Base-by-base conservation (phyloP, 2,797 vertebrate genomes). In the Salmo trutta region DNA sequence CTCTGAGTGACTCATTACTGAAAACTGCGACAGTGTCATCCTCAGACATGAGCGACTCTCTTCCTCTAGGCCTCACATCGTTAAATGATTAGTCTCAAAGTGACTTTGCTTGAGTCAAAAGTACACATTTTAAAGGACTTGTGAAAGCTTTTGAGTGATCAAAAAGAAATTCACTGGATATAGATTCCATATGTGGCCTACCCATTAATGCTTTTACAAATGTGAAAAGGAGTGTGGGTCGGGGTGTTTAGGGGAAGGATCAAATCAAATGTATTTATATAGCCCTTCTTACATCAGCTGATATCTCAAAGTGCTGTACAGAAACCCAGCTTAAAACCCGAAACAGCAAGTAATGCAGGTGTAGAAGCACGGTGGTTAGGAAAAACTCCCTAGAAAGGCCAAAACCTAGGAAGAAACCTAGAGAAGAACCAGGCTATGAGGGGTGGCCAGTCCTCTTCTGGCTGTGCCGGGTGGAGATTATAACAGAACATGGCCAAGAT, bases 51-150 rank as follows among this genome's bases (percentile, higher is more conserved):
- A 77, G 64, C 47, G 47, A 6, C 0, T 17, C 71, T 75, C 72
- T 74, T 75, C 62, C 65, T 27, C 41, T 64, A 83, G 68, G 71
- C 56, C 75, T 73, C 54, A 15, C 41, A 59, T 21, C 31, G n/a
- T 71, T 47, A 24, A 6, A 56, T 56, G 17, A 56, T n/a, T 33
- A 52, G n/a, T 71, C 72, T 5, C 71, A 24, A 66, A 78, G 59
- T 75, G 2, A 12, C 76, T 80, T 71, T 79, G 51, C 68, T 52
- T 31, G n/a, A 15, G 29, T 36, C 29, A 36, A 16, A 69, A 33
- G 21, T 74, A 29, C 1, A 0, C 15, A 73, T 41, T 59, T 53
- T 6, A 3, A 68, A 62, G 15, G 17, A 62, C 56, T n/a, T 19
- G 56, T 21, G 17, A 21, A n/a, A 56, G 54, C n/a, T 59, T 59